Percentiles rank a stretch among this genome's conserved stretches.
These are phyloP conservation scores for Chaitophorus viminalis DNA, from an alignment of 2,888 invertebrate species.

Conservation along the genomic window DNA sequence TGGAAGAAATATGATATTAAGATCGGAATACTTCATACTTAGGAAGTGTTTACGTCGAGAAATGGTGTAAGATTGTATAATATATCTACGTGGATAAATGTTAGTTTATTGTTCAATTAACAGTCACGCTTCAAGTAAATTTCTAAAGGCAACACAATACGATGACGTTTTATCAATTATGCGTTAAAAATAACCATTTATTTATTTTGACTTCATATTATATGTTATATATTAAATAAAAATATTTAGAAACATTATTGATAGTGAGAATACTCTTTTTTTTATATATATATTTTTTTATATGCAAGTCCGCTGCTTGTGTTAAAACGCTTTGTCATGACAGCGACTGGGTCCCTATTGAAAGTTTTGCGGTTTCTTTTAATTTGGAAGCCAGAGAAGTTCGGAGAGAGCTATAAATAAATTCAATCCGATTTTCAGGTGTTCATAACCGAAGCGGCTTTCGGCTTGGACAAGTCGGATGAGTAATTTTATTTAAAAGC, in stretches of 20 bases:
- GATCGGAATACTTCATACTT: not conserved
- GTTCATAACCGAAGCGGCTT: constrained; percentile 5
- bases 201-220: not conserved
- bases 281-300: not conserved
- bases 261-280: not conserved
- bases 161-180: not conserved
- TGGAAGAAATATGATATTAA: not conserved
- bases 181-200: constrained; percentile 19
- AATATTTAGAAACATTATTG: not conserved
- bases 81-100: not conserved
- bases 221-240: not conserved
- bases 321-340: not conserved
- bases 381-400: constrained; percentile 47
- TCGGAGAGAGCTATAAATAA: not conserved
- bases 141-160: not conserved
- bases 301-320: not conserved
- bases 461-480: not conserved
- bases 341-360: not conserved
- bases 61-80: not conserved
- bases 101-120: constrained; percentile 10
- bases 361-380: constrained; percentile 51
- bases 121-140: not conserved
- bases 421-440: constrained; percentile 28
- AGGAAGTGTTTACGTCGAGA: not conserved
- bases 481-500: constrained; percentile 9